Conservation (phyloP, 2,113 vertebrate genomes). For the Ophthalmolycus amberensis region DNA sequence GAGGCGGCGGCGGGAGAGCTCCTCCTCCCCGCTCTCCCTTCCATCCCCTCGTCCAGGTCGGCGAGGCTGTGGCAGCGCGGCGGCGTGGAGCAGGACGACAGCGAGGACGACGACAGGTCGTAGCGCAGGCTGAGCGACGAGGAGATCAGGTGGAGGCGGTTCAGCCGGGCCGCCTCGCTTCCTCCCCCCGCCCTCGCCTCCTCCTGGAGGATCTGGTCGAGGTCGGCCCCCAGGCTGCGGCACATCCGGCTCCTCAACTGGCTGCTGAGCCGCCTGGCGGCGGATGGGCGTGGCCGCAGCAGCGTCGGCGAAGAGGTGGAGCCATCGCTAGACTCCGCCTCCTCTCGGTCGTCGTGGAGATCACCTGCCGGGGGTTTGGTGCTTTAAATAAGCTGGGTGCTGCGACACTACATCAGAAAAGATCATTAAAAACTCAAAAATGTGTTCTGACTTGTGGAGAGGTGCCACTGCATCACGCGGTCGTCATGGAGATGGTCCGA, state of each 20-base stretch:
- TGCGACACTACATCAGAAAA: neutral
- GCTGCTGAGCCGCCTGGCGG: slow-evolving; percentile 46
- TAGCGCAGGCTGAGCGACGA: slow-evolving; percentile 79
- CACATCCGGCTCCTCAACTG: slow-evolving; percentile 74
- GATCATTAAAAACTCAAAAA: too few species aligned
- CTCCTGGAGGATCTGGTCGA: slow-evolving; percentile 75
- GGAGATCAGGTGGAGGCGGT: slow-evolving; percentile 75
- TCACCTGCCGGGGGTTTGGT: slow-evolving; percentile 45
- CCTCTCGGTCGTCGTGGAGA: slow-evolving; percentile 36
- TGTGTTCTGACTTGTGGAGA: slow-evolving; percentile 60
- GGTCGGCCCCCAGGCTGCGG: slow-evolving; percentile 79
- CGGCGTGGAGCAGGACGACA: slow-evolving; percentile 62
- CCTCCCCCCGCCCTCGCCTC: slow-evolving; percentile 37
- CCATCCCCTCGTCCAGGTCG: slow-evolving; percentile 11
- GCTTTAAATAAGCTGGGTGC: neutral
- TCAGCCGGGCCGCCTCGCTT: slow-evolving; percentile 63
- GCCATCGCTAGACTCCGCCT: slow-evolving; percentile 29
- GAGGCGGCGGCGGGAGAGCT: neutral
- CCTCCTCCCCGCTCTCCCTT: neutral
- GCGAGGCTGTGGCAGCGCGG: slow-evolving; percentile 49
- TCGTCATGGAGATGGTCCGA: slow-evolving; percentile 53
- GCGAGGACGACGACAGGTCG: slow-evolving; percentile 73
- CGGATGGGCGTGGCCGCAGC: neutral
- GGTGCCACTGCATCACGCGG: slow-evolving; percentile 8
- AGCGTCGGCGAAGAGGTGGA: neutral